Evolutionary conservation across 2,888 invertebrate genomes (phyloP), one percentile per base, ranked within the genome.

Genomic region (Phlogophora meticulosa): DNA sequence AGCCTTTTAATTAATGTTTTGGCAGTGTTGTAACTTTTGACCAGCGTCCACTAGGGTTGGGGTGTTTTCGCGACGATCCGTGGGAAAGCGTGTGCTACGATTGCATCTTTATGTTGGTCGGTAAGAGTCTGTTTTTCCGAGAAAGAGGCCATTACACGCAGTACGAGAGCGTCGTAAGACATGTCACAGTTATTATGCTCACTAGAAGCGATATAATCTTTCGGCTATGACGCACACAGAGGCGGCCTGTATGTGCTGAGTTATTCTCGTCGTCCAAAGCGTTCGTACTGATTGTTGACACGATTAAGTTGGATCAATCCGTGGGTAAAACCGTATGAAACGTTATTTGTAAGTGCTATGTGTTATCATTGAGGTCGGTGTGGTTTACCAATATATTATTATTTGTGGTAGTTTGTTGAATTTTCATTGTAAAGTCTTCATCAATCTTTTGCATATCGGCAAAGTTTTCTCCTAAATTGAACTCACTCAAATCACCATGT

Each of bases 101-200:
- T 94, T 81, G 79, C 92, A 94, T 94, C 94, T 94, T 93, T 91
- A 94, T 91, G 92, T 88, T 81, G 87, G 91, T 88, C 90, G 90
- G 90, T 87, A 85, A 88, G 90, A 86, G 88, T 87, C 88, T 86
- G 90, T 91, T 94, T 95, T 95, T 94, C 92, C 91, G 89, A 94
- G 94, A 94, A 88, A 84, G 88, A 87, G 87, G 89, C 94, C 93
- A 95, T 95, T 94, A 95, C 88, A 87, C 87, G 87, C 89, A 89
- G 91, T 90, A 90, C 91, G 90, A 90, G 91, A 90, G 91, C 91
- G 87, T 91, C 91, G 91, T 93, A 94, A 88, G 92, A 92, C 94
- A 94, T 93, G 94, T 94, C 94, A 95, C 95, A 94, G 94, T 94
- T 95, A 94, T 94, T 94, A 94, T 92, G 91, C 91, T 93, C 91